A percentile compares a stretch with the other conserved stretches of the same genome.
phyloP scores from a whole-genome alignment of 2,113 vertebrate genomes.

The Orycteropus afer region DNA sequence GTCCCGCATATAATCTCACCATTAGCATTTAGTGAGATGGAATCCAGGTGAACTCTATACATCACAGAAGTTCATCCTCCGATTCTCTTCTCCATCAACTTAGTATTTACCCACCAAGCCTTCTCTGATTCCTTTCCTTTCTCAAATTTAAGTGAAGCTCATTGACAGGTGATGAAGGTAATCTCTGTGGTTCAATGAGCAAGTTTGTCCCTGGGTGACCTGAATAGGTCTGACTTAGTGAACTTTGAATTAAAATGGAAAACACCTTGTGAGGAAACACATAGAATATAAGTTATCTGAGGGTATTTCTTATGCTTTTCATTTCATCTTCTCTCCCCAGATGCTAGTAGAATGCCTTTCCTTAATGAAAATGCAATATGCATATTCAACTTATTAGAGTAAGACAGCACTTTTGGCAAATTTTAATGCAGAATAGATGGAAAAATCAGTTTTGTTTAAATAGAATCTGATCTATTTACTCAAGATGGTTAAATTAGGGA shows the following conservation, averaged over 20 bases:
- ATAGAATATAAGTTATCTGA: background rate
- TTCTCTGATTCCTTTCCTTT: background rate
- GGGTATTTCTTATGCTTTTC: background rate
- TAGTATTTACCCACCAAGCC: background rate
- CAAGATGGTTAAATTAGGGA: background rate
- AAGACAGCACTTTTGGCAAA: background rate
- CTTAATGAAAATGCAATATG: background rate
- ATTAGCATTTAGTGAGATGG: background rate
- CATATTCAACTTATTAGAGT: background rate
- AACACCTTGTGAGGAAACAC: background rate
- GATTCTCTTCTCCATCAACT: background rate
- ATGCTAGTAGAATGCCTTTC: background rate
- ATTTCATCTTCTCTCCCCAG: background rate
- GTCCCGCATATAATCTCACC: background rate
- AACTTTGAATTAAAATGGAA: background rate
- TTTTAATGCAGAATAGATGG: background rate
- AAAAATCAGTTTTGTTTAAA: conserved; percentile 9
- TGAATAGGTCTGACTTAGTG: background rate
- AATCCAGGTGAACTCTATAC: background rate
- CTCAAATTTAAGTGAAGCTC: background rate
- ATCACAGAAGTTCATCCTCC: background rate
- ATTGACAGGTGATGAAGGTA: background rate
- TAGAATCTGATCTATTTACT: conserved; percentile 29
- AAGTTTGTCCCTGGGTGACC: background rate
- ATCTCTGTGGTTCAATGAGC: too few species aligned